These are phyloP conservation scores for Machaerirhynchus nigripectus DNA, from an alignment of 2,113 vertebrate genomes.

Conservation along the genomic window DNA sequence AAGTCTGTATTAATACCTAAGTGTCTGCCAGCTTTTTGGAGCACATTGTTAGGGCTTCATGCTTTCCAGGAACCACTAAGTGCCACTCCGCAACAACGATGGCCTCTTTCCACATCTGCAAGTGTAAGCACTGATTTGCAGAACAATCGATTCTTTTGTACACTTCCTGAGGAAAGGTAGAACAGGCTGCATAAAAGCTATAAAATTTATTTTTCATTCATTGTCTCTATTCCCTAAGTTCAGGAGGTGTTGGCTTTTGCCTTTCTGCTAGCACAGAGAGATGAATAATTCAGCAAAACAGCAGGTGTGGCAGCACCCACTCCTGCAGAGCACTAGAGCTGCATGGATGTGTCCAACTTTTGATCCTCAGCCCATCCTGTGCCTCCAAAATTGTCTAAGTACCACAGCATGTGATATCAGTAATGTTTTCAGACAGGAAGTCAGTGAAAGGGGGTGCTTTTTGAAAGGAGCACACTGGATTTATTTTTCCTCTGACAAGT, in stretches of 20 bases:
- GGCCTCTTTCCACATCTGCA: not conserved
- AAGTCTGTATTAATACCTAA: not conserved
- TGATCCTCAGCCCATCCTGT: not conserved
- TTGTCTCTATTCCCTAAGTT: not conserved
- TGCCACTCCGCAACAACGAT: not conserved
- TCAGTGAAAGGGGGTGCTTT: not conserved
- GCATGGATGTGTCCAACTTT: not conserved
- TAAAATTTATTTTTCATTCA: not conserved
- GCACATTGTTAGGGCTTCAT: not conserved
- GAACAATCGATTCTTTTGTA: not conserved
- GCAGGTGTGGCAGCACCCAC: not conserved
- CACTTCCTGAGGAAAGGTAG: not conserved
- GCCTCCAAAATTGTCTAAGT: not conserved
- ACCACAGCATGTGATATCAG: not conserved
- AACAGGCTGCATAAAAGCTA: not conserved
- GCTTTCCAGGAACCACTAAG: not conserved
- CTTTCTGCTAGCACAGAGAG: not conserved
- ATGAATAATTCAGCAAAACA: not conserved
- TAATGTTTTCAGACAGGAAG: constrained; percentile 8
- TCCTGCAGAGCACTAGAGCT: not conserved
- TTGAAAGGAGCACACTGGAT: not conserved
- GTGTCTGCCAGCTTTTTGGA: not conserved
- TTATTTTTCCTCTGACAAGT: constrained; percentile 31
- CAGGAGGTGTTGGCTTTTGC: not conserved
- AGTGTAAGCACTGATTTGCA: not conserved